Conservation (phyloP, 2,888 invertebrate genomes). For the Ophion ellenae region DNA sequence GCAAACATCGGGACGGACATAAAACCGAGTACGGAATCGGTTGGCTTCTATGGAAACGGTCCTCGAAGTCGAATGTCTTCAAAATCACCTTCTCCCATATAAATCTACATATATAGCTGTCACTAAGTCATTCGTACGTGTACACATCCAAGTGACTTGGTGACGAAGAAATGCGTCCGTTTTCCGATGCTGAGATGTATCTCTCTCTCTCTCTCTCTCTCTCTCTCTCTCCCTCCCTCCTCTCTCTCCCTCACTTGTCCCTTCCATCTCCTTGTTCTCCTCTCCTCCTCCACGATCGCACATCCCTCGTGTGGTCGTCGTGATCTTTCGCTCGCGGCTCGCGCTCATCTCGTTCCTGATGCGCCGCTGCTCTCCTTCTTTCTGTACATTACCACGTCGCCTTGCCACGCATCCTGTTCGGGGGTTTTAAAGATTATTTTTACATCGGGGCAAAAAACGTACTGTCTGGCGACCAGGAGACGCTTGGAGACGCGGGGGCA, state of each 20-base stretch:
- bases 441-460: constrained; percentile 83
- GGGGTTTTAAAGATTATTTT: constrained; percentile 84
- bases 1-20: too few species aligned
- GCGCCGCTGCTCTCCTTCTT: constrained; percentile 60
- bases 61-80: too few species aligned
- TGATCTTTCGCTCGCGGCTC: constrained; percentile 34
- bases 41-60: too few species aligned
- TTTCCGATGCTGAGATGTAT: constrained; percentile 68
- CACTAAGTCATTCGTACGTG: background rate
- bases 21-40: too few species aligned
- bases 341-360: constrained; percentile 26
- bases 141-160: constrained; percentile 74
- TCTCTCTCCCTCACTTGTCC: background rate
- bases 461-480: constrained; percentile 82
- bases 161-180: constrained; percentile 75
- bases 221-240: background rate
- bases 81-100: background rate
- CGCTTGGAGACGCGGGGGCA: constrained; percentile 56
- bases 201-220: constrained; percentile 6
- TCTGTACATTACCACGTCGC: constrained; percentile 41
- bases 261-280: background rate
- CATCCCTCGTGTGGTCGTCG: constrained; percentile 59
- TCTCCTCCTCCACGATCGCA: constrained; percentile 39
- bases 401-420: constrained; percentile 82
- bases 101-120: constrained; percentile 6